Evolutionary conservation across 2,797 vertebrate genomes (phyloP).

Genomic region (Glyptemys insculpta): DNA sequence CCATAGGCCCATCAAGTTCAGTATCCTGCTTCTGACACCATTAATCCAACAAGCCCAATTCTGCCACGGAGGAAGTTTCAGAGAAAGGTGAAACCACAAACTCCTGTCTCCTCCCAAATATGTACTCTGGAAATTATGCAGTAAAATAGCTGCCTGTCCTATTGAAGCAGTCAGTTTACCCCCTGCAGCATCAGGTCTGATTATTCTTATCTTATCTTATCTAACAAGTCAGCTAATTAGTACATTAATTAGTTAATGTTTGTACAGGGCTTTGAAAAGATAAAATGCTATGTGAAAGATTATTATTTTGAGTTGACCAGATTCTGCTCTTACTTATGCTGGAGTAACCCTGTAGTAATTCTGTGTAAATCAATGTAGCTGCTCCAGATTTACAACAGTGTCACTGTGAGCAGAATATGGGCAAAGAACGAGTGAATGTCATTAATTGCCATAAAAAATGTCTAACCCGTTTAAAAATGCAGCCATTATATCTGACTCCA

Average conservation of each 20-base stretch:
- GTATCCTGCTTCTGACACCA: neutral
- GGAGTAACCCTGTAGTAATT: neutral
- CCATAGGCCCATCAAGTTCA: neutral
- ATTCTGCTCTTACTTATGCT: neutral
- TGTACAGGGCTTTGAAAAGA: neutral
- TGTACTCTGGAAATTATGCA: neutral
- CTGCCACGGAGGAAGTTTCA: neutral
- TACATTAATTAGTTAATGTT: conserved; percentile 5
- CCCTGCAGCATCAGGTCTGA: neutral
- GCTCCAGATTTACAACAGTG: neutral
- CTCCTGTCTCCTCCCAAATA: neutral
- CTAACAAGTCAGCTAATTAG: conserved; percentile 23
- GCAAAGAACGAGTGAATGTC: neutral
- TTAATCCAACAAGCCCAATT: neutral
- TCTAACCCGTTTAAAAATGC: neutral
- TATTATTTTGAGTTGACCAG: neutral
- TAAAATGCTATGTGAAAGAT: neutral
- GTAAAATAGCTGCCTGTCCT: neutral
- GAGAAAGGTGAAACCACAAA: neutral
- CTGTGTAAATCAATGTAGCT: accelerated
- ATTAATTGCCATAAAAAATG: conserved; percentile 2
- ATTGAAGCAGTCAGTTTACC: neutral
- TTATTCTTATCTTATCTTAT: neutral
- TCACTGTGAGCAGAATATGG: neutral
- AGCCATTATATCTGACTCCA: neutral